Conservation (phyloP, 2,113 vertebrate species). For the Diglossa brunneiventris region DNA sequence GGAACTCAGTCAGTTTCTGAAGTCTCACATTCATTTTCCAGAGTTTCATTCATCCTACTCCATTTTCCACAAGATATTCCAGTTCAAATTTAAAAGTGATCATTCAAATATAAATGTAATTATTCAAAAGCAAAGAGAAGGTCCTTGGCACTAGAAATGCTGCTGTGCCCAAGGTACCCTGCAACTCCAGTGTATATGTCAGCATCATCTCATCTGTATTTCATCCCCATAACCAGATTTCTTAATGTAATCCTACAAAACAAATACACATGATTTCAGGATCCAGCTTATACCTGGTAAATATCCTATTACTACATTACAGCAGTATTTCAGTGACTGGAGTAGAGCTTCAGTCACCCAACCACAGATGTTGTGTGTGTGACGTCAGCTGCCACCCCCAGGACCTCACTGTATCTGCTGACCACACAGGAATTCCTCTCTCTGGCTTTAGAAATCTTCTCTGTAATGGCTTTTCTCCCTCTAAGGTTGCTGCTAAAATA, state of each 20-base stretch:
- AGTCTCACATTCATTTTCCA: not conserved
- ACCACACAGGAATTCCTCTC: not conserved
- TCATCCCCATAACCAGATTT: not conserved
- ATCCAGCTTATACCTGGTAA: not conserved
- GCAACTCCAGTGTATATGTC: not conserved
- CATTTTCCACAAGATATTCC: not conserved
- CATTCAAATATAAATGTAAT: not conserved
- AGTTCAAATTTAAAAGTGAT: not conserved
- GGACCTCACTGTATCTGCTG: not conserved
- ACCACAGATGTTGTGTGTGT: not conserved
- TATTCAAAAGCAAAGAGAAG: not conserved
- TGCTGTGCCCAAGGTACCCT: not conserved
- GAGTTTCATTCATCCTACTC: not conserved
- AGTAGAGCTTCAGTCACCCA: not conserved
- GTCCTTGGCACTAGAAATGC: not conserved
- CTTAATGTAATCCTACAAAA: not conserved
- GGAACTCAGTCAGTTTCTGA: not conserved
- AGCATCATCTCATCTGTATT: not conserved
- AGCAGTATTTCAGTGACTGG: not conserved
- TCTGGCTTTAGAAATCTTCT: not conserved
- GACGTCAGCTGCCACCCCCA: not conserved
- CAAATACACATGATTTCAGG: not conserved
- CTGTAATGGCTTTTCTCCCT: not conserved
- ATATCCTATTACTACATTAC: not conserved
- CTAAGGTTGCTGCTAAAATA: not conserved